phyloP scores from a whole-genome alignment of 2,113 vertebrate species.

The Fregetta grallaria region DNA sequence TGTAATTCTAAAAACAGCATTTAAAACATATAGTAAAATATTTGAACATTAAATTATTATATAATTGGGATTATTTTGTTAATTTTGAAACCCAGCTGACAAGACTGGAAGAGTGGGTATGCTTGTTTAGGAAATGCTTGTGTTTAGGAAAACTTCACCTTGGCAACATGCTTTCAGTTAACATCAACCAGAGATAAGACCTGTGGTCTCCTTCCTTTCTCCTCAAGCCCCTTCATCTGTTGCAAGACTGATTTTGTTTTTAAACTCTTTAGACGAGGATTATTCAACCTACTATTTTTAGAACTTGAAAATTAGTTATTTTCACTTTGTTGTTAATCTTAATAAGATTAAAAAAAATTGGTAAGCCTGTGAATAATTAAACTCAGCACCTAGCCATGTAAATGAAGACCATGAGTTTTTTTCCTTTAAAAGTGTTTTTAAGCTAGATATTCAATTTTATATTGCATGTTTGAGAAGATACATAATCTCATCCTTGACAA shows the following conservation, averaged over 20 bases:
- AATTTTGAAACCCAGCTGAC: neutral
- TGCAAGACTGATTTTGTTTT: neutral
- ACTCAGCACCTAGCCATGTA: neutral
- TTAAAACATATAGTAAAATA: neutral
- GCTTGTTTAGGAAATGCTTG: neutral
- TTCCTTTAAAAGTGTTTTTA: neutral
- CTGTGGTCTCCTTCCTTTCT: neutral
- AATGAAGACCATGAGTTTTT: neutral
- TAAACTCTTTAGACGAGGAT: neutral
- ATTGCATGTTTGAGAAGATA: neutral
- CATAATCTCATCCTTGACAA: neutral
- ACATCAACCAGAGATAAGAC: neutral
- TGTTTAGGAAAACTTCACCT: neutral
- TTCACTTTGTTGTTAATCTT: neutral
- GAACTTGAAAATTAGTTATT: neutral
- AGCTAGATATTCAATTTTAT: neutral
- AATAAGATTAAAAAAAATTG: neutral
- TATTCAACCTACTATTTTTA: neutral
- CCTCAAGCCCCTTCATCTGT: neutral
- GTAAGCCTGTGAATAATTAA: neutral
- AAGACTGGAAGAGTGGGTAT: neutral
- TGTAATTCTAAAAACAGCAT: neutral
- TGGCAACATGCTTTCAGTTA: neutral
- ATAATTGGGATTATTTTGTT: neutral
- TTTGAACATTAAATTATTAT: neutral